These are phyloP conservation scores for Meiosimyza platycephala DNA, from an alignment of 2,888 invertebrate species.

Conservation along the genomic window DNA sequence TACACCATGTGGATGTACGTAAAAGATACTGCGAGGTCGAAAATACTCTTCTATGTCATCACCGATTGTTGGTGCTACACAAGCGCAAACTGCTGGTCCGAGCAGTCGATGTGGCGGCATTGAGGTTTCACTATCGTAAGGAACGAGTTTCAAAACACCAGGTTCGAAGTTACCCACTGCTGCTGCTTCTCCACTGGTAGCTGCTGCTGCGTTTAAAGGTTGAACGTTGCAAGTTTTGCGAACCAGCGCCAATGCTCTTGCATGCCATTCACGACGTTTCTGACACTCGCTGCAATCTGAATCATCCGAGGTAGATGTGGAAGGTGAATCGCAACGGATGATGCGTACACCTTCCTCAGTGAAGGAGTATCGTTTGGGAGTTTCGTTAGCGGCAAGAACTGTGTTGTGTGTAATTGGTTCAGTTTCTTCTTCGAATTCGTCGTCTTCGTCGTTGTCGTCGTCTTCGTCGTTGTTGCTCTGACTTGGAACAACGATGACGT, in stretches of 20 bases:
- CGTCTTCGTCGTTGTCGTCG: conserved; percentile 41
- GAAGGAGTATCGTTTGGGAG: conserved; percentile 76
- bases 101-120: conserved; percentile 79
- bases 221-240: conserved; percentile 66
- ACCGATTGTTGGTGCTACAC: conserved; percentile 72
- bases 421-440: conserved; percentile 41
- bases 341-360: conserved; percentile 76
- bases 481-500: conserved; percentile 9
- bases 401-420: conserved; percentile 42
- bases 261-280: conserved; percentile 68
- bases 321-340: conserved; percentile 67
- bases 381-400: conserved; percentile 37
- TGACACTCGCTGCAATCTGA: conserved; percentile 68
- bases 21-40: conserved; percentile 76
- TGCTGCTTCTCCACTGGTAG: conserved; percentile 28
- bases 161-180: not conserved
- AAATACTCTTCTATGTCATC: conserved; percentile 76
- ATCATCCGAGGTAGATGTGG: conserved; percentile 66
- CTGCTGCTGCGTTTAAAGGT: conserved; percentile 49
- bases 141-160: conserved; percentile 44
- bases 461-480: conserved; percentile 35
- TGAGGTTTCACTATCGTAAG: conserved; percentile 57
- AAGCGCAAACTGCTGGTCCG: conserved; percentile 78
- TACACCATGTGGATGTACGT: conserved; percentile 76
- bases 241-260: conserved; percentile 65